phyloP scores from a whole-genome alignment of 1,140 invertebrate species.

The Brachionus paranguensis region DNA sequence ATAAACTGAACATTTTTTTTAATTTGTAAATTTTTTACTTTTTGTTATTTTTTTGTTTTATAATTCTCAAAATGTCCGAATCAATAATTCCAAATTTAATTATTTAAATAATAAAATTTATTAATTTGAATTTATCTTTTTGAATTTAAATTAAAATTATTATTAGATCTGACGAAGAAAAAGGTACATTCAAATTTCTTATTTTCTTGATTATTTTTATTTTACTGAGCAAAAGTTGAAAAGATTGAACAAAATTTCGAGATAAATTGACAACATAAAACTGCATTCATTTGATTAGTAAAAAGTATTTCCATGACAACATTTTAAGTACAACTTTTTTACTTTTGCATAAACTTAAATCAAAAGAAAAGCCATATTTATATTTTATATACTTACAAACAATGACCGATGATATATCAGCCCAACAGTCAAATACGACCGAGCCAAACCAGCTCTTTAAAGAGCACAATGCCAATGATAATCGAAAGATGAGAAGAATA shows the following conservation, averaged over 20 bases:
- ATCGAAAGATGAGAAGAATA: slow-evolving; percentile 54
- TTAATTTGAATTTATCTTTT: too few relatives aligned
- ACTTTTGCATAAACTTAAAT: not conserved
- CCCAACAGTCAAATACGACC: not conserved
- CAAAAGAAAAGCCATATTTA: not conserved
- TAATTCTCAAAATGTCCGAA: too few relatives aligned
- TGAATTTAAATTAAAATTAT: too few relatives aligned
- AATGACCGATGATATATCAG: not conserved
- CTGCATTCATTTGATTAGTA: not conserved
- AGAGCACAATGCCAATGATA: slow-evolving; percentile 51
- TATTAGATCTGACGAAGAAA: too few relatives aligned
- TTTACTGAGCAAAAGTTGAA: too few relatives aligned
- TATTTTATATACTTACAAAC: not conserved
- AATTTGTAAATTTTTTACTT: too few relatives aligned
- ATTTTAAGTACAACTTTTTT: not conserved
- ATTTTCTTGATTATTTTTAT: too few relatives aligned
- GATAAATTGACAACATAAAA: not conserved
- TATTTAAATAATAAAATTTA: too few relatives aligned
- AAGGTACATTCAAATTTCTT: too few relatives aligned
- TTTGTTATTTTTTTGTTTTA: too few relatives aligned
- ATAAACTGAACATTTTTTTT: too few relatives aligned
- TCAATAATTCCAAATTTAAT: too few relatives aligned
- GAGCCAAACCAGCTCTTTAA: slow-evolving; percentile 41
- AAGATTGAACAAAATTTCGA: not conserved
- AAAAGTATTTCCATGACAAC: not conserved